Base-by-base conservation (phyloP, 2,113 vertebrate genomes). In the Trogon surrucura region DNA sequence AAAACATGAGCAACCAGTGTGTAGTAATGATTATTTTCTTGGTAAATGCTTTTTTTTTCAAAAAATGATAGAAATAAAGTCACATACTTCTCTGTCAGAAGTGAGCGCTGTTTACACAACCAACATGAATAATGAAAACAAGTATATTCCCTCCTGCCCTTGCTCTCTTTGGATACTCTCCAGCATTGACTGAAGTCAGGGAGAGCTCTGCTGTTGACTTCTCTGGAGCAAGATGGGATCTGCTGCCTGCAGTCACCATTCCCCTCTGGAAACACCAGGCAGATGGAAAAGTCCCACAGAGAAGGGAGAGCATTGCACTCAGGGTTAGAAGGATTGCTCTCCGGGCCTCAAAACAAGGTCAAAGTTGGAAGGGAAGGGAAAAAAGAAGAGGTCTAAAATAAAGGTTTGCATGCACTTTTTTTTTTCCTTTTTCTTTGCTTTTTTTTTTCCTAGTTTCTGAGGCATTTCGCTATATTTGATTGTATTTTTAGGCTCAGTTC, bases 1-100 rank as follows among this genome's bases (percentile, higher is more conserved):
- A 81, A 95, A 95, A 93, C 94, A 88, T 21, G 88, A 96, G 73
- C 88, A 94, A 77, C 65, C 77, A 47, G 88, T 23, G 22, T 45
- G 65, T 30, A 91, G 69, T 93, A 94, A 96, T 87, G 80, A 91
- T 87, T 96, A 93, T 96, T 97, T 96, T 96, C 90, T 67, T 61
- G n/a, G 72, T 91, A 90, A 90, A 83, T 0, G 10, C 36, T 91
- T 86, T 71, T 41, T 41, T 36, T 41, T 38, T 25, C 83, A 81
- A 71, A 88, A 92, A 94, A 79, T 67, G 47, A 92, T 72, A 88
- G 93, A 56, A 79, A 94, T 79, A 80, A 93, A 94, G 65, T 81
- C 77, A 81, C 77, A 69, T 93, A 95, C 82, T 93, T 94, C 62
- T 61, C 85, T 47, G 83, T 91, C 83, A 93, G 77, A 94, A 93